A percentile compares a stretch with the other conserved stretches of the same genome.
These are phyloP conservation scores for Poeciliopsis gracilis DNA, from an alignment of 2,797 vertebrate species.

Conservation along the genomic window DNA sequence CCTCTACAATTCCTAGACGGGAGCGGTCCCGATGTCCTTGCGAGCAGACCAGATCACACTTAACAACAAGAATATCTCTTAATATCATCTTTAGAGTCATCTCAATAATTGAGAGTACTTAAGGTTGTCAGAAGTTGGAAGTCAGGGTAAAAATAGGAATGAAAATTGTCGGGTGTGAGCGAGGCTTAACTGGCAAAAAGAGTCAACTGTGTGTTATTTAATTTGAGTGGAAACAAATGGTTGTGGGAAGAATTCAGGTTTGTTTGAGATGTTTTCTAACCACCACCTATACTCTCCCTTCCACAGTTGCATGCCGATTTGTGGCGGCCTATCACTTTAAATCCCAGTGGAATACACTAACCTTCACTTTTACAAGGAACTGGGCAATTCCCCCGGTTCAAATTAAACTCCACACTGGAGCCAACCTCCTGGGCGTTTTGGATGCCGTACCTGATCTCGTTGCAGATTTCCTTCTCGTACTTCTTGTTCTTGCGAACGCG, in stretches of 20 bases:
- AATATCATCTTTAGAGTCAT: no score
- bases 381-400: not conserved
- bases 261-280: not conserved
- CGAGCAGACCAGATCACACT: no score
- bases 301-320: not conserved
- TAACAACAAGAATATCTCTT: no score
- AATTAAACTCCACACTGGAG: slow-evolving; percentile 5
- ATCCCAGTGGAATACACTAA: not conserved
- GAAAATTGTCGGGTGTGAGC: no score
- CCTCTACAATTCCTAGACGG: no score
- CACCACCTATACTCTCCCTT: not conserved
- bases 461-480: slow-evolving; percentile 97
- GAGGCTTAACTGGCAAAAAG: not conserved
- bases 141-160: no score
- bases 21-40: no score
- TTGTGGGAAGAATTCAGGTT: not conserved
- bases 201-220: not conserved
- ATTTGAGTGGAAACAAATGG: not conserved
- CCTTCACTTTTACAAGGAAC: not conserved
- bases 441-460: slow-evolving; percentile 90
- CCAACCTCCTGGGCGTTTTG: slow-evolving; percentile 9
- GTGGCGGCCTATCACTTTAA: not conserved
- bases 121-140: no score
- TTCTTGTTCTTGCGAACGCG: slow-evolving; percentile 91
- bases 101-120: no score